Evolutionary conservation across 1,140 invertebrate genomes (phyloP), one percentile per base, ranked within the genome.

Genomic region (Spodoptera frugiperda): DNA sequence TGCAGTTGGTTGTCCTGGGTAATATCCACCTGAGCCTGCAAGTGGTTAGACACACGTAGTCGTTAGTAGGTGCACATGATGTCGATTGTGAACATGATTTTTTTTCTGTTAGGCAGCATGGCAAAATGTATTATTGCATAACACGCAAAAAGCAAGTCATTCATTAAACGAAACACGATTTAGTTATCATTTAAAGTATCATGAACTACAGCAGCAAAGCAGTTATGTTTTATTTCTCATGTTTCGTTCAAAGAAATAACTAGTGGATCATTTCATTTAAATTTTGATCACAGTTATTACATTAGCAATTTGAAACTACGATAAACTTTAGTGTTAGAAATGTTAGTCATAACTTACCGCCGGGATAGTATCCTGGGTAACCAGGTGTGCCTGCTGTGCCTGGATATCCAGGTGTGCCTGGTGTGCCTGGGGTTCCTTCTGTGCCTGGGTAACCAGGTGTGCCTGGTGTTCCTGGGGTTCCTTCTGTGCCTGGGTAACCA

Each of bases 1-100:
- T 8, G 19, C 63, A 21, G 21, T 67, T 48, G 44, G 17, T 49
- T 67, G 63, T 67, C 63, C 63, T 21, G 63, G 63, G 19, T 67
- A 67, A 46, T 67, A 67, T 12, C 19, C 39, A 17, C 33, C 63
- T 21, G 46, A 49, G 44, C 46, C 63, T 67, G 63, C 0, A 67
- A 67, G 46, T 67, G 48, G 46, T 67, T 67, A 67, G 44, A 67
- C 10, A 67, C 63, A 67, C 44, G 17, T 12, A 51, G 14, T 19
- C 15, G 44, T 67, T 67, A 67, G 44, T 53, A 53, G 2, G 15
- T 53, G 15, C 33, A 53, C 2, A 53, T 17, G 15, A 53, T 17
- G 17, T 6, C 51, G 51, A 53, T 51, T 53, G 15, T 53, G 17
- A 17, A 8, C 33, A 2, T 33, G 6, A 0, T 3, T 33, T 33